Percentiles rank a stretch among this genome's conserved stretches.
These are phyloP conservation scores for Cabera pusaria DNA, from an alignment of 2,888 invertebrate genomes.

Conservation along the genomic window DNA sequence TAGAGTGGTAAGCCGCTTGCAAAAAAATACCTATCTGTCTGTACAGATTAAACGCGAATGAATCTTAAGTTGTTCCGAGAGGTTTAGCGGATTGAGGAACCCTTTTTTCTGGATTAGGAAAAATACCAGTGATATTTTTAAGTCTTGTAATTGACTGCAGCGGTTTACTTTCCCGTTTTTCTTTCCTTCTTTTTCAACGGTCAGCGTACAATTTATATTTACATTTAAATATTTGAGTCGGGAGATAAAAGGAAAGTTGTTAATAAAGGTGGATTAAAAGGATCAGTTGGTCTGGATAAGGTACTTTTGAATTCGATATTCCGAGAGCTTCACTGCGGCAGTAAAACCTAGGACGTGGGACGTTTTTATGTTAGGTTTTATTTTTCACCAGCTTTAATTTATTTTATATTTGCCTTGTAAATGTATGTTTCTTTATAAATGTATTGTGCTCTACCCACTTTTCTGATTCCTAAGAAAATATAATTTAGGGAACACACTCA, in stretches of 20 bases:
- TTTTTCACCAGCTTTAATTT: conserved; percentile 12
- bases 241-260: conserved; percentile 55
- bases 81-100: conserved; percentile 73
- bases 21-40: conserved; percentile 55
- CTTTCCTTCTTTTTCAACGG: conserved; percentile 46
- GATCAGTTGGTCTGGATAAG: conserved; percentile 43
- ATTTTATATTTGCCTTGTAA: not conserved
- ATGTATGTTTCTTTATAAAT: not conserved
- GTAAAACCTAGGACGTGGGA: conserved; percentile 16
- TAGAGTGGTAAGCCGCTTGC: conserved; percentile 64
- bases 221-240: conserved; percentile 55
- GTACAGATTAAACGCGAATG: conserved; percentile 66
- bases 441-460: too few species aligned
- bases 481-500: too few species aligned
- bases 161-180: conserved; percentile 53
- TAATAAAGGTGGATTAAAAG: conserved; percentile 60
- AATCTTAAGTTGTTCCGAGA: conserved; percentile 68
- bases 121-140: conserved; percentile 73
- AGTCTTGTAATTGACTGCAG: conserved; percentile 73
- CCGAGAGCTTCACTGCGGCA: conserved; percentile 22
- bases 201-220: conserved; percentile 60
- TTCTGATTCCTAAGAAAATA: too few species aligned
- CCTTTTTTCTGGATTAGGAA: conserved; percentile 59
- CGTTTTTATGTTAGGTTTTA: conserved; percentile 14
- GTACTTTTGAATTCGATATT: conserved; percentile 40